phyloP scores from a whole-genome alignment of 2,113 vertebrate genomes.

The Lagopus muta region DNA sequence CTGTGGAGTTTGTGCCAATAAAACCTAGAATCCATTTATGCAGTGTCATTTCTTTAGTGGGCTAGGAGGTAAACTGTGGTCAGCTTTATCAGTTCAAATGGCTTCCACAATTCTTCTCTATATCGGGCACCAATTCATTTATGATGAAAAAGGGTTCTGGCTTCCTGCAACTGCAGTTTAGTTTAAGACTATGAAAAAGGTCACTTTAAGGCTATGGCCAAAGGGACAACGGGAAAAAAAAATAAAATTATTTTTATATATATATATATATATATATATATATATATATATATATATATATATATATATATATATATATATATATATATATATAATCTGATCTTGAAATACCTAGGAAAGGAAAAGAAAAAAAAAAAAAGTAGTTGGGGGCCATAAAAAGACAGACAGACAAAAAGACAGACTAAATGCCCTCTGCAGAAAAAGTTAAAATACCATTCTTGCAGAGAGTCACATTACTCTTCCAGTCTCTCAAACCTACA shows the following conservation, averaged over 20 bases:
- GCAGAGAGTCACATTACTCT: neutral
- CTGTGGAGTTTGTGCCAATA: neutral
- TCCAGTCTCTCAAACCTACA: neutral
- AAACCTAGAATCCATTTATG: slow-evolving; percentile 34
- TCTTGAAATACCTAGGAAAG: neutral
- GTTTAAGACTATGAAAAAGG: slow-evolving; percentile 54
- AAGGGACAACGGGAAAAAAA: neutral
- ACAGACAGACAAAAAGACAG: slow-evolving; percentile 16
- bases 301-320: no score
- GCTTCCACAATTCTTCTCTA: slow-evolving; percentile 1
- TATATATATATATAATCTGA: no score
- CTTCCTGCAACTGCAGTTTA: slow-evolving; percentile 51
- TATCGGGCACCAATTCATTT: neutral
- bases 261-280: no score
- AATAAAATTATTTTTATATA: no score
- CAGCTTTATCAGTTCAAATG: slow-evolving; percentile 11
- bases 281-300: no score
- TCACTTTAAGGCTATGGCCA: slow-evolving; percentile 47
- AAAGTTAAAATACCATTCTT: neutral
- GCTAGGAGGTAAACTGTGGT: slow-evolving; percentile 20
- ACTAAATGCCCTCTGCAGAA: neutral
- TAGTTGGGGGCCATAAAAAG: slow-evolving; percentile 18
- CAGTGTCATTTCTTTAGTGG: slow-evolving; percentile 29
- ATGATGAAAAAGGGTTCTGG: neutral
- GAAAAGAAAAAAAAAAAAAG: neutral